phyloP scores from a whole-genome alignment of 1,140 invertebrate species.

The Procambarus virginalis region DNA sequence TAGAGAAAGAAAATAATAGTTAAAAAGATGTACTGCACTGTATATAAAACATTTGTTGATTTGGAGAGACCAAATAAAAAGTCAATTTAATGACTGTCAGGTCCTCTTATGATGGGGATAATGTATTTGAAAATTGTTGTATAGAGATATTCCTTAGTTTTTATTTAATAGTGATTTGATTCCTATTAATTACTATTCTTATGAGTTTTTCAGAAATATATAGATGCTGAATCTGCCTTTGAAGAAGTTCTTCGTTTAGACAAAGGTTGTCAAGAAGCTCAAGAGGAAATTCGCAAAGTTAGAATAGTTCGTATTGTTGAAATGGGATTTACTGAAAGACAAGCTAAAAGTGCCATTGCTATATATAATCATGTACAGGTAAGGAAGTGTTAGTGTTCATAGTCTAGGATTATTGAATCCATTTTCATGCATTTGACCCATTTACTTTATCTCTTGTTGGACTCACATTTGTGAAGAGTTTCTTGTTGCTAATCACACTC shows the following conservation, averaged over 20 bases:
- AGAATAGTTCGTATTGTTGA: conserved; percentile 75
- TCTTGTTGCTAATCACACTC: no score
- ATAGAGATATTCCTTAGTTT: background rate
- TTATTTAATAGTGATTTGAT: background rate
- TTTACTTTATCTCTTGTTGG: no score
- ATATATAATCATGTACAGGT: conserved; percentile 74
- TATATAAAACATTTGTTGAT: no score
- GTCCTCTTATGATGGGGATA: background rate
- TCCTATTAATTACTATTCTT: background rate
- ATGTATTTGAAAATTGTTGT: no score
- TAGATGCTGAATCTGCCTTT: conserved; percentile 77
- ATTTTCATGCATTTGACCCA: no score
- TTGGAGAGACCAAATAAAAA: no score
- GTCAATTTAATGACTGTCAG: background rate
- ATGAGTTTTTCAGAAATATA: conserved; percentile 73
- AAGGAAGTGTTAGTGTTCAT: background rate
- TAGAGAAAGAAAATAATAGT: no score
- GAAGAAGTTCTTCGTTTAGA: conserved; percentile 77
- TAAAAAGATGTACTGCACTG: no score
- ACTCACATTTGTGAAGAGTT: no score
- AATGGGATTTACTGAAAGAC: conserved; percentile 76
- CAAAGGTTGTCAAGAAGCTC: conserved; percentile 76
- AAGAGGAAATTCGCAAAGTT: conserved; percentile 75
- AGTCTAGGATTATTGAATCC: no score
- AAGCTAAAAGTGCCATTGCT: conserved; percentile 75